Evolutionary conservation across 2,888 invertebrate genomes (phyloP).

Genomic region (Laspeyria flexula): DNA sequence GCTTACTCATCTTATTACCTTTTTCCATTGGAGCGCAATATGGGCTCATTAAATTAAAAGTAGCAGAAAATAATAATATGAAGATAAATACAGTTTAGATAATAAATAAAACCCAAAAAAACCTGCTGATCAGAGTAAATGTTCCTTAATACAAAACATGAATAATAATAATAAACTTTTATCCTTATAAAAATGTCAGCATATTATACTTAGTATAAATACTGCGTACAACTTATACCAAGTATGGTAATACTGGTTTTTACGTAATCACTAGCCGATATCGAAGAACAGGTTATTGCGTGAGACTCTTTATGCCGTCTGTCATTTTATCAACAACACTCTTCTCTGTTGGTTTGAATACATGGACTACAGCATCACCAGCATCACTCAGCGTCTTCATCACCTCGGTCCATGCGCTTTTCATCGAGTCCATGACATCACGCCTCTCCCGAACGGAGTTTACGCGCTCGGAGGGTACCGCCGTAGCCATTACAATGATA

Average conservation of each 20-base stretch:
- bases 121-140: background rate
- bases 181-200: background rate
- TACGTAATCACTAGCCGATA: slow-evolving; percentile 31
- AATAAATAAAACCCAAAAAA: background rate
- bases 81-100: no score
- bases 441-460: slow-evolving; percentile 53
- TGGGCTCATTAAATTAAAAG: no score
- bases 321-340: slow-evolving; percentile 68
- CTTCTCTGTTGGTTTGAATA: slow-evolving; percentile 77
- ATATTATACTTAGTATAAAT: background rate
- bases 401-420: slow-evolving; percentile 70
- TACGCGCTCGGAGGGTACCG: slow-evolving; percentile 52
- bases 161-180: background rate
- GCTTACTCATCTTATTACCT: no score
- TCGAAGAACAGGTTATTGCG: slow-evolving; percentile 48
- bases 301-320: slow-evolving; percentile 62
- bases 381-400: slow-evolving; percentile 70
- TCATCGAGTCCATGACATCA: slow-evolving; percentile 76
- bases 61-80: background rate
- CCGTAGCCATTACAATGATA: slow-evolving; percentile 47
- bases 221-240: slow-evolving; percentile 9
- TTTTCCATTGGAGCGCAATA: no score
- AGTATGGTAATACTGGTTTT: slow-evolving; percentile 20
- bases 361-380: slow-evolving; percentile 73
- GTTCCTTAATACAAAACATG: background rate